phyloP scores from a whole-genome alignment of 2,888 invertebrate genomes.

The Polydrusus tereticollis region DNA sequence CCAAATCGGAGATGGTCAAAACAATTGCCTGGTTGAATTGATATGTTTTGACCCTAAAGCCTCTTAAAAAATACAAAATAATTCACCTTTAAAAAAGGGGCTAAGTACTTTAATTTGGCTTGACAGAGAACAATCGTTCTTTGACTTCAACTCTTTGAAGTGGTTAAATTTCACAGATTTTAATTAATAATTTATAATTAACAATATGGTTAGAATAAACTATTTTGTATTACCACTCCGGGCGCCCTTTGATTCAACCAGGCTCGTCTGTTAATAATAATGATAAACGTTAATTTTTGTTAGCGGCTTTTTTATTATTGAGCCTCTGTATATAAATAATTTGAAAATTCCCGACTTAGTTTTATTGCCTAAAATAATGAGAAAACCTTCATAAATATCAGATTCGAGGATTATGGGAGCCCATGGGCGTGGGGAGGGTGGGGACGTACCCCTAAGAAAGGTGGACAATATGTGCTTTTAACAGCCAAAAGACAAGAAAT shows the following conservation, averaged over 20 bases:
- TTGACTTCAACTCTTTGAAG: neutral
- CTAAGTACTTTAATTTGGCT: too few species aligned
- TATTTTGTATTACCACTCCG: slow-evolving; percentile 10
- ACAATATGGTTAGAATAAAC: neutral
- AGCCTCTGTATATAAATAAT: slow-evolving; percentile 35
- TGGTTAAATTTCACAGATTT: too few species aligned
- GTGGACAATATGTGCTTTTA: too few species aligned
- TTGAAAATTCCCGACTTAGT: slow-evolving; percentile 6
- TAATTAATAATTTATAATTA: neutral
- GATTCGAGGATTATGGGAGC: neutral
- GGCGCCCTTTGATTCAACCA: slow-evolving; percentile 41
- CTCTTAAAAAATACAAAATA: too few species aligned
- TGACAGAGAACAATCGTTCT: too few species aligned
- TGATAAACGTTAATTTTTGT: slow-evolving; percentile 25
- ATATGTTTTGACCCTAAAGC: too few species aligned
- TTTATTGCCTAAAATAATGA: slow-evolving; percentile 28
- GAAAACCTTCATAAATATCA: slow-evolving; percentile 14
- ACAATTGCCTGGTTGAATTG: too few species aligned
- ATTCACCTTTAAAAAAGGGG: too few species aligned
- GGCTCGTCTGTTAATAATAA: slow-evolving; percentile 27
- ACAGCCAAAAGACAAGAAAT: too few species aligned
- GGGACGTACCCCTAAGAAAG: too few species aligned
- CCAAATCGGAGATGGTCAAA: too few species aligned
- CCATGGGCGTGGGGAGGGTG: too few species aligned
- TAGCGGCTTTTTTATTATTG: slow-evolving; percentile 29